These are phyloP conservation scores for Epinephelus cyanopodus DNA, from an alignment of 2,113 vertebrate species.

Conservation along the genomic window DNA sequence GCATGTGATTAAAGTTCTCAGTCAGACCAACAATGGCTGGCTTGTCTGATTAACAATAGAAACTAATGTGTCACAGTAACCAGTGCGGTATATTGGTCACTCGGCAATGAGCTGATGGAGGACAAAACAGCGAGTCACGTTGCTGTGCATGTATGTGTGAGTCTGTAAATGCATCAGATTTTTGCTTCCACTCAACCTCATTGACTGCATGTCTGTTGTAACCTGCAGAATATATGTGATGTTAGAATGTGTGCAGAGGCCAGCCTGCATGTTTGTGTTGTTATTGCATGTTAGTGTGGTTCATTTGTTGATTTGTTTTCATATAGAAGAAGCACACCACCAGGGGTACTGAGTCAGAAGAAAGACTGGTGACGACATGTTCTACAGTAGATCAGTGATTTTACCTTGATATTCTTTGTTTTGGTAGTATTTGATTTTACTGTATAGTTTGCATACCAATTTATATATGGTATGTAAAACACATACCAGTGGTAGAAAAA, in stretches of 20 bases:
- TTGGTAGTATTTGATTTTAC: not conserved
- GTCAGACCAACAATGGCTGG: constrained; percentile 3
- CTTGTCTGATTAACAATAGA: constrained; percentile 31
- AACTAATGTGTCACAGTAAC: not conserved
- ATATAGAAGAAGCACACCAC: not conserved
- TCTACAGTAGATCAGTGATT: not conserved
- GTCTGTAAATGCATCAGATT: not conserved
- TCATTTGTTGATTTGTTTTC: constrained; percentile 18
- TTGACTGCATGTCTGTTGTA: too few species aligned
- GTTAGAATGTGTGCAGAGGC: not conserved
- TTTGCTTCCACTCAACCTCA: too few species aligned
- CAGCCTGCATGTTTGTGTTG: not conserved
- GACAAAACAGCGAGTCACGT: not conserved
- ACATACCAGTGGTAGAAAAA: not conserved
- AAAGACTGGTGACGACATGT: constrained; percentile 5
- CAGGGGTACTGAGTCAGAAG: constrained; percentile 19
- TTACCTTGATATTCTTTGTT: not conserved
- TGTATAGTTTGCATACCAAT: not conserved
- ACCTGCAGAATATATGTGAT: too few species aligned
- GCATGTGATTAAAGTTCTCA: constrained; percentile 5
- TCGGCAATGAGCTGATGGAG: not conserved
- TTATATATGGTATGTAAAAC: not conserved
- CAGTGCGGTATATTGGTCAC: constrained; percentile 13
- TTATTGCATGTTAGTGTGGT: not conserved
- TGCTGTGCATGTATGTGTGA: not conserved